Percentiles rank a stretch among this genome's conserved stretches.
phyloP scores from a whole-genome alignment of 2,888 invertebrate genomes.

The Drosophila falleni region DNA sequence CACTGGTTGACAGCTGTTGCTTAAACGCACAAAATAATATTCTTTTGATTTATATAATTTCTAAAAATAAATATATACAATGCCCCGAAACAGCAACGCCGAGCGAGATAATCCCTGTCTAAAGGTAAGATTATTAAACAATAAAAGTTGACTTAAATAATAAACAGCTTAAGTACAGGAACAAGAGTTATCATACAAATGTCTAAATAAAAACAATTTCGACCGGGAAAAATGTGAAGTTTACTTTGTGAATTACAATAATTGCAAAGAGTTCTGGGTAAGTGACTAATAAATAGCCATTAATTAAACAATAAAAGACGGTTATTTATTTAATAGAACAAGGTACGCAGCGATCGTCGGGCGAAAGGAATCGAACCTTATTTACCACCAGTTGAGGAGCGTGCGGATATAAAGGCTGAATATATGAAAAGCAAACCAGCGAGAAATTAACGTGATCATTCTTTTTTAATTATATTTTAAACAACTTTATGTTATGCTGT shows the following conservation, averaged over 20 bases:
- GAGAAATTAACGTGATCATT: conserved; percentile 32
- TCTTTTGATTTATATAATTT: conserved; percentile 59
- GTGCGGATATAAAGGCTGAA: conserved; percentile 89
- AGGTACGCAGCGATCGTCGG: conserved; percentile 87
- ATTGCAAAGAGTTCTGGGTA: conserved; percentile 94
- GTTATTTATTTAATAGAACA: conserved; percentile 86
- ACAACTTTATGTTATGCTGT: conserved; percentile 42
- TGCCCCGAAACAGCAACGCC: conserved; percentile 83
- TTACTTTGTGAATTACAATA: conserved; percentile 92
- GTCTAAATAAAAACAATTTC: conserved; percentile 89
- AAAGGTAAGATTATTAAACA: conserved; percentile 65
- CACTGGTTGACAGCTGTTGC: conserved; percentile 12
- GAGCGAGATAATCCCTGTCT: conserved; percentile 84
- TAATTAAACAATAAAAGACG: background rate
- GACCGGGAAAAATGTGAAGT: conserved; percentile 88
- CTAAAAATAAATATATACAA: conserved; percentile 36
- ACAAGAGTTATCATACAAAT: conserved; percentile 89
- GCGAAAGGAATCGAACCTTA: conserved; percentile 88
- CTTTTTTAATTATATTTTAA: conserved; percentile 17
- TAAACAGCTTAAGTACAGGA: conserved; percentile 87
- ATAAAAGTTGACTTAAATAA: conserved; percentile 2
- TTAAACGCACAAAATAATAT: conserved; percentile 10
- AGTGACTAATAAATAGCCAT: conserved; percentile 46
- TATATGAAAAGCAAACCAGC: conserved; percentile 85
- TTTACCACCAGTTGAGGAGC: conserved; percentile 90